These are phyloP conservation scores for Echinops telfairi DNA, from an alignment of 2,113 vertebrate genomes.

Conservation along the genomic window DNA sequence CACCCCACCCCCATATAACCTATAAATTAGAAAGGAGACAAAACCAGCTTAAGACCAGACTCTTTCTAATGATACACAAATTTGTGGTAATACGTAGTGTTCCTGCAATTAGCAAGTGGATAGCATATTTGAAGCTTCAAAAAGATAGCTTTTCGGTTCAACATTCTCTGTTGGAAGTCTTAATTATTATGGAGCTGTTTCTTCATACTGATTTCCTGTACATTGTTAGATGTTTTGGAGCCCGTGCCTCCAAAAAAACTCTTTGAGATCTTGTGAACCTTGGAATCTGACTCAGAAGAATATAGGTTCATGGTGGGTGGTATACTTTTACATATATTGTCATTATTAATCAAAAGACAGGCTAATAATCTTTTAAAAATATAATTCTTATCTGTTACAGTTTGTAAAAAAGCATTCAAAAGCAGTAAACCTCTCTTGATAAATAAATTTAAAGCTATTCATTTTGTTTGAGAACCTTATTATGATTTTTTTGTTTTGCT, in stretches of 20 bases:
- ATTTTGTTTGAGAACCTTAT: constrained; percentile 53
- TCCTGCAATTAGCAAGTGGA: not conserved
- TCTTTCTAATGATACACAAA: not conserved
- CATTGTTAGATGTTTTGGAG: constrained; percentile 30
- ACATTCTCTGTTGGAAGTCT: not conserved
- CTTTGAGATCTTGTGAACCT: constrained; percentile 1
- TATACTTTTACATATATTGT: constrained; percentile 48
- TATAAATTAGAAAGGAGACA: constrained; percentile 22
- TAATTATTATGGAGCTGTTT: constrained; percentile 63
- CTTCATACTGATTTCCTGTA: constrained; percentile 54
- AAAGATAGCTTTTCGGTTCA: not conserved
- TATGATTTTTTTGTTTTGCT: constrained; percentile 50
- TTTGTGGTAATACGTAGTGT: constrained; percentile 19
- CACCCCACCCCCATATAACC: not conserved
- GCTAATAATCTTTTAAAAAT: constrained; percentile 48
- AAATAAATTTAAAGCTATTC: constrained; percentile 17
- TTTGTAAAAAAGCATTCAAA: constrained; percentile 86
- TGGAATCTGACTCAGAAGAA: not conserved
- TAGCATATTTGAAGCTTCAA: not conserved
- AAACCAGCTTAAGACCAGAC: constrained; percentile 45
- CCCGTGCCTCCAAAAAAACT: constrained; percentile 36
- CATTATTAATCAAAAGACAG: constrained; percentile 58
- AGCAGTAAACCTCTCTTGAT: constrained; percentile 83
- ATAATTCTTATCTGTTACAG: constrained; percentile 21
- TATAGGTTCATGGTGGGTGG: constrained; percentile 14